phyloP scores from a whole-genome alignment of 2,113 vertebrate species.

The Mobula birostris region DNA sequence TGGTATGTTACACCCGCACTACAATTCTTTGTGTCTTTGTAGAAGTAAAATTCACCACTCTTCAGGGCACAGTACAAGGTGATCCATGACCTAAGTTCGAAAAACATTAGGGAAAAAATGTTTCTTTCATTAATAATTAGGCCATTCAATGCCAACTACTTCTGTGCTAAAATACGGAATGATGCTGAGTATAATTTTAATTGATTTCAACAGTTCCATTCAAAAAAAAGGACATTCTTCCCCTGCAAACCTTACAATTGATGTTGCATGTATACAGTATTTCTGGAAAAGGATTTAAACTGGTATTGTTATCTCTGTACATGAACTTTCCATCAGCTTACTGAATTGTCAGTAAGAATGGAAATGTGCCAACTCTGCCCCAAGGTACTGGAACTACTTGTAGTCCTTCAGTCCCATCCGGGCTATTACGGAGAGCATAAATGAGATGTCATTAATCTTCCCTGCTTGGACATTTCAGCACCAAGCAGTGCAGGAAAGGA shows the following conservation, averaged over 20 bases:
- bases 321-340: not conserved
- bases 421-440: not conserved
- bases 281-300: not conserved
- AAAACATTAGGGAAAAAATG: not conserved
- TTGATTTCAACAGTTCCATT: not conserved
- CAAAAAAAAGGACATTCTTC: not conserved
- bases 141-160: not conserved
- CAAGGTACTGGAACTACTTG: not conserved
- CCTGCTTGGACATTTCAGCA: no score
- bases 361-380: not conserved
- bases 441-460: not conserved
- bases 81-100: constrained; percentile 79
- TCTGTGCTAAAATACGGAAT: not conserved
- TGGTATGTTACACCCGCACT: constrained; percentile 73
- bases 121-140: not conserved
- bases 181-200: not conserved
- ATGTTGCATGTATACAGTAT: no score
- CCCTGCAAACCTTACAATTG: not conserved
- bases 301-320: not conserved
- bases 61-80: constrained; percentile 84
- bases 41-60: constrained; percentile 72
- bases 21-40: constrained; percentile 84
- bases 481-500: not conserved
- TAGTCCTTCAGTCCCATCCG: not conserved
- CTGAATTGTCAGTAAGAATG: not conserved